These are phyloP conservation scores for Ophion costatus DNA, from an alignment of 2,888 invertebrate species.

Conservation along the genomic window DNA sequence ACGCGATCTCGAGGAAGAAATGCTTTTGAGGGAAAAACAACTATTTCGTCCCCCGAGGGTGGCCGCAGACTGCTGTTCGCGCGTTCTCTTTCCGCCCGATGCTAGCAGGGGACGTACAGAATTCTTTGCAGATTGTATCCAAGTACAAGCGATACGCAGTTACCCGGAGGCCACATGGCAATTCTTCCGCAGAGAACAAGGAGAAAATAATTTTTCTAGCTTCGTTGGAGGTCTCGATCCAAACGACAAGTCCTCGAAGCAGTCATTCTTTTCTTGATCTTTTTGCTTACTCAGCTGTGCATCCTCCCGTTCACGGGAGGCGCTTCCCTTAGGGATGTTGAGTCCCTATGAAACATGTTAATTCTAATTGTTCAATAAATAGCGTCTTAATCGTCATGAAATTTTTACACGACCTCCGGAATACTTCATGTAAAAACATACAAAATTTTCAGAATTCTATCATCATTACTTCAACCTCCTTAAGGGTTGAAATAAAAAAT, in stretches of 20 bases:
- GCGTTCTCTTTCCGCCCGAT: not conserved
- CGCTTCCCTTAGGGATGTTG: too few relatives aligned
- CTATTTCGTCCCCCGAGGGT: slow-evolving; percentile 28
- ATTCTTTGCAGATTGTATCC: not conserved
- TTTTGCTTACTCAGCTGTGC: not conserved
- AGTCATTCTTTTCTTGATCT: slow-evolving; percentile 15
- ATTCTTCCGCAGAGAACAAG: slow-evolving; percentile 17
- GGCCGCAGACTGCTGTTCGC: too few relatives aligned
- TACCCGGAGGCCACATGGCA: slow-evolving; percentile 18
- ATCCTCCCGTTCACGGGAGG: too few relatives aligned
- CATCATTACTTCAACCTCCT: too few relatives aligned
- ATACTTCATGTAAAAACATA: too few relatives aligned
- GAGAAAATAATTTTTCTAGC: slow-evolving; percentile 48
- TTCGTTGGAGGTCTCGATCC: slow-evolving; percentile 28
- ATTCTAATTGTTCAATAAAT: too few relatives aligned
- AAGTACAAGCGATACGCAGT: slow-evolving; percentile 33
- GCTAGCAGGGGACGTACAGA: too few relatives aligned
- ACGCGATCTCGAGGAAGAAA: slow-evolving; percentile 36
- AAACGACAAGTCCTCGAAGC: not conserved
- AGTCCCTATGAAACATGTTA: too few relatives aligned
- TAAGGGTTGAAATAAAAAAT: too few relatives aligned
- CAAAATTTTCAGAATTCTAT: too few relatives aligned
- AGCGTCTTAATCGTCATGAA: too few relatives aligned
- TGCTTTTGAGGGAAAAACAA: slow-evolving; percentile 56
- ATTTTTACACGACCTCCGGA: too few relatives aligned